phyloP scores from a whole-genome alignment of 2,113 vertebrate genomes.

The Gopherus evgoodei region DNA sequence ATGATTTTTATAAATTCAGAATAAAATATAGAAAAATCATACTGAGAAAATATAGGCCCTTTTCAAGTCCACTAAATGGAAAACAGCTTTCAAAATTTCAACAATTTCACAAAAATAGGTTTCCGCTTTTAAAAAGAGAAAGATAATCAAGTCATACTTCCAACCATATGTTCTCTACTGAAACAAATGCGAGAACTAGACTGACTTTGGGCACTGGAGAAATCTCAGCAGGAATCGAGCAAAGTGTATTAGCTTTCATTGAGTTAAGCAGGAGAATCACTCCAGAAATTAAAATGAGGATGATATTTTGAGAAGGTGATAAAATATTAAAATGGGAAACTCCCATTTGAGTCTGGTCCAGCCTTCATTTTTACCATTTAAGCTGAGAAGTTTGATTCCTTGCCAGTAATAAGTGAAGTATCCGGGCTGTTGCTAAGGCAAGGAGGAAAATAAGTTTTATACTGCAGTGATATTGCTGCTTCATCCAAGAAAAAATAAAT shows the following conservation, averaged over 20 bases:
- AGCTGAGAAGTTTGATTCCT: conserved; percentile 8
- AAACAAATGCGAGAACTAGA: background rate
- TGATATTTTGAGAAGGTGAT: conserved; percentile 43
- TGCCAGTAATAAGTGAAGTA: background rate
- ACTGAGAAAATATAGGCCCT: background rate
- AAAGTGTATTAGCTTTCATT: background rate
- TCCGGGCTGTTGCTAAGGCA: background rate
- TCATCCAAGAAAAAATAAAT: background rate
- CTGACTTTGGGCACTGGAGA: background rate
- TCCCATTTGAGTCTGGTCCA: conserved; percentile 36
- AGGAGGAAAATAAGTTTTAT: background rate
- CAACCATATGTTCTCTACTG: accelerated
- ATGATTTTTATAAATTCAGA: background rate
- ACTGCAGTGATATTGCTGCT: background rate
- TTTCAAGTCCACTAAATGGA: background rate
- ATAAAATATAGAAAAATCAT: background rate
- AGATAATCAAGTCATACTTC: background rate
- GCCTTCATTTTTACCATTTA: conserved; percentile 35
- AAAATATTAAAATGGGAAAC: conserved; percentile 51
- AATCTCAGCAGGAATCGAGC: background rate
- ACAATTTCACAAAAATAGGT: background rate
- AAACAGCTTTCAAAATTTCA: background rate
- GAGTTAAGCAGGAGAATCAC: background rate
- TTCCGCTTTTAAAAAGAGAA: background rate
- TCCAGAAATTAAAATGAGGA: conserved; percentile 53